Evolutionary conservation across 1,140 invertebrate genomes (phyloP), one percentile per base, ranked within the genome.

Genomic region (Lutraria rhynchaena): DNA sequence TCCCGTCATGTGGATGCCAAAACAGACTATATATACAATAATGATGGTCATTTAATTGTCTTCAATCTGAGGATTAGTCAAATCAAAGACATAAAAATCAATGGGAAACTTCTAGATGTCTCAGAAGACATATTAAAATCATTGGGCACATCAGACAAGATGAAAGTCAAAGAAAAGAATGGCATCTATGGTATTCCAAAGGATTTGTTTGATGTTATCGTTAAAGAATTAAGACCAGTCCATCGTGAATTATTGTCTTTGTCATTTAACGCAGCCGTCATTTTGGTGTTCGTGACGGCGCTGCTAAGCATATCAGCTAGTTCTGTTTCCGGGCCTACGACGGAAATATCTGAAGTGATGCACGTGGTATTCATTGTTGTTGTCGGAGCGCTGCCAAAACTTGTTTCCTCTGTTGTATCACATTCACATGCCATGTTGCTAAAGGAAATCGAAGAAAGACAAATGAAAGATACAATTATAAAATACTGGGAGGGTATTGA

Each of bases 321-420:
- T 27, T 70, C 41, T 22, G 65, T 44, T 9, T 22, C 37, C 24
- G 58, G 37, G 7, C 65, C 65, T 13, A 35, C 77, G 2, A 35
- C 65, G 0, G 55, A 81, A 35, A 51, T 81, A 13, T 70, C 77
- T 11, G 77, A 81, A 55, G 77, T 81, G 3, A 81, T 81, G 77
- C 77, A 81, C 29, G 77, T 81, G 37, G 49, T 81, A 13, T 81
- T 81, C 31, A 58, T 81, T 24, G 67, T 81, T 31, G 63, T 33
- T 13, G 31, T 81, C 22, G 77, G 77, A 1, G 53, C 67, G n/a
- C 17, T 81, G 7, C 77, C 77, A 13, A 31, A 55, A 33, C 44
- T 71, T 19, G 29, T 71, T n/a, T 46, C 58, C 27, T 49, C 31
- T 27, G 29, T 41, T 0, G 9, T 81, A 15, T 33, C 67, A 11